Base-by-base conservation (phyloP, 2,113 vertebrate genomes). In the Cyrtonyx montezumae region DNA sequence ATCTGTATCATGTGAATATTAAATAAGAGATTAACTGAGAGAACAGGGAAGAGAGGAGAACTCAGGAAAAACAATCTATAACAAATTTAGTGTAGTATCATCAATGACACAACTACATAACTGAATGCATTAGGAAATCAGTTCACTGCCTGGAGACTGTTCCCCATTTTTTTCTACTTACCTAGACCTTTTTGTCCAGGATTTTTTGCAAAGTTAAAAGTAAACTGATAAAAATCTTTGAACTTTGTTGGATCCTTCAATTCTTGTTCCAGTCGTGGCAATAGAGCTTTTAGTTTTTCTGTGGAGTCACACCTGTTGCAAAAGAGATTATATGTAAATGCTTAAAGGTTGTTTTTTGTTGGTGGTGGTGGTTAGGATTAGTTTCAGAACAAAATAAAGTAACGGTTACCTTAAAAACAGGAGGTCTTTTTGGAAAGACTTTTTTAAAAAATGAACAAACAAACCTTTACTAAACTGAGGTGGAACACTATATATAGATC, bases 211-310 rank as follows among this genome's bases (percentile, higher is more conserved):
- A 99, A 99, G 94, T 98, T 98, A 97, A 99, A 99, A 84, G 99
- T 99, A 97, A 99, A 99, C 93, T 99, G 99, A 97, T 99, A 99
- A 96, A 99, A 99, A 90, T 99, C 99, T 97, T 99, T 99, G 96
- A 99, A 99, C 92, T 99, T 99, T 51, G 96, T 97, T 37, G 98
- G 96, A 91, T 99, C 99, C 97, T 99, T 99, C 32, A 99, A 97
- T 92, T 99, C 99, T 96, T 99, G 99, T 93, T 99, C 99, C 97
- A 99, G 93, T 90, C 98, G 97, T 55, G 99, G 98, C 87, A 99
- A 98, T 55, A 99, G 96, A 81, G 98, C 96, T 96, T 98, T 98
- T 66, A 99, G 97, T 90, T 99, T 99, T 79, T 99, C 99, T 37
- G 98, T 98, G 91, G 98, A 99, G 94, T 99, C 99, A 94, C 99